Evolutionary conservation across 2,113 vertebrate species (phyloP).

Genomic region (Laticauda colubrina): DNA sequence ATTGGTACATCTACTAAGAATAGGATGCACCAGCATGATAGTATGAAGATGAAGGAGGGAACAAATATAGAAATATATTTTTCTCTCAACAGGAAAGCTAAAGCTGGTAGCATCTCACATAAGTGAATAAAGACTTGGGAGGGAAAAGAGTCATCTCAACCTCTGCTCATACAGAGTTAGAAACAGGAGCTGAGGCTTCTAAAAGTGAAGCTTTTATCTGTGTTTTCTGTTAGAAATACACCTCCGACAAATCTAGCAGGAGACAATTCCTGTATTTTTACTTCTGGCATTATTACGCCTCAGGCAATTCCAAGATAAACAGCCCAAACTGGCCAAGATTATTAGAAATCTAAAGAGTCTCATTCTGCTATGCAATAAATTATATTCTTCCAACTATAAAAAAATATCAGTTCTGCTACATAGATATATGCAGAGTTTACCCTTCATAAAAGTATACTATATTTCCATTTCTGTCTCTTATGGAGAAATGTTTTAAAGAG

Average conservation of each 20-base stretch:
- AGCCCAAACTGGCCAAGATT: not conserved
- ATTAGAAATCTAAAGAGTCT: not conserved
- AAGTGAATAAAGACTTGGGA: not conserved
- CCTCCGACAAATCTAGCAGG: not conserved
- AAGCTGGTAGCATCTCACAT: not conserved
- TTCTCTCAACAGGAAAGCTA: conserved; percentile 1
- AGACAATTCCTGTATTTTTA: not conserved
- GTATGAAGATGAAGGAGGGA: not conserved
- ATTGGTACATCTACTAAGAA: not conserved
- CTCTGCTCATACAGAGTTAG: not conserved
- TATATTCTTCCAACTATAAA: not conserved
- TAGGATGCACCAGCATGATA: not conserved
- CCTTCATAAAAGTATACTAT: not conserved
- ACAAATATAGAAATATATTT: not conserved
- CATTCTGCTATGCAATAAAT: not conserved
- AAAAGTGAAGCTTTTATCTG: not conserved
- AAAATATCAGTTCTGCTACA: not conserved
- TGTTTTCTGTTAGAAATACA: not conserved
- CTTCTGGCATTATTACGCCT: not conserved
- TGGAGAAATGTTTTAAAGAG: not conserved
- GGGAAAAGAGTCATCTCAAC: not conserved
- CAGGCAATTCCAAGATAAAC: not conserved
- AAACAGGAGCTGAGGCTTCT: not conserved
- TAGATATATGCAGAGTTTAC: not conserved
- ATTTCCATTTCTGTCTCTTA: not conserved